A percentile compares a stretch with the other conserved stretches of the same genome.
Conservation (phyloP, 1,140 invertebrate species). For the Cardiocondyla obscurior region DNA sequence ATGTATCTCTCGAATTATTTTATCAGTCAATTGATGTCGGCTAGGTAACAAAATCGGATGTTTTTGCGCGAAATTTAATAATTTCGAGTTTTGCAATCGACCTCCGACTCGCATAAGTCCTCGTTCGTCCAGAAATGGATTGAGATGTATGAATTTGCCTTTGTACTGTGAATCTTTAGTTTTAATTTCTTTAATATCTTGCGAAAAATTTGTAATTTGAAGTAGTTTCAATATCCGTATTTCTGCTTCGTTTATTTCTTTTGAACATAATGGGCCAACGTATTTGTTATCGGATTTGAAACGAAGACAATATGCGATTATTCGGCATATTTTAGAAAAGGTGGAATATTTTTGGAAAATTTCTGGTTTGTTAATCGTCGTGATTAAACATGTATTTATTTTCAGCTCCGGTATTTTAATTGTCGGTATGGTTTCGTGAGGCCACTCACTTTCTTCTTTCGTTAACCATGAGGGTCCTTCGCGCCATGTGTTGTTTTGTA, state of each 20-base stretch:
- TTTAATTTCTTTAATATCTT: too few relatives aligned
- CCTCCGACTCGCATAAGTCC: neutral
- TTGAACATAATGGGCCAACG: neutral
- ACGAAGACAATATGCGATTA: neutral
- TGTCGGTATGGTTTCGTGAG: neutral
- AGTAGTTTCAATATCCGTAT: neutral
- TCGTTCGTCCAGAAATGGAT: neutral
- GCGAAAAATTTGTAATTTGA: neutral
- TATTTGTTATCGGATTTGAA: neutral
- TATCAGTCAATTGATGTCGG: too few relatives aligned
- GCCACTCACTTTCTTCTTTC: neutral
- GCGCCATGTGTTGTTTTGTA: neutral
- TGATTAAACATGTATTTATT: neutral
- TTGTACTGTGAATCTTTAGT: too few relatives aligned
- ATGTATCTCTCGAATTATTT: too few relatives aligned
- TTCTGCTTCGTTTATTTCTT: neutral
- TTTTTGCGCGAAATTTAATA: too few relatives aligned
- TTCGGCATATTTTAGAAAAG: neutral
- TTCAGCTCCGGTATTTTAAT: neutral
- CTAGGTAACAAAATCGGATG: too few relatives aligned
- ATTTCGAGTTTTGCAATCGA: too few relatives aligned
- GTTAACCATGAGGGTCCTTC: neutral
- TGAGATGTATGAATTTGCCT: neutral
- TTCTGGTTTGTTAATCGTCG: rapidly evolving
- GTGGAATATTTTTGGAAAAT: neutral